phyloP scores from a whole-genome alignment of 2,797 vertebrate genomes.

The Cirrhinus mrigala region DNA sequence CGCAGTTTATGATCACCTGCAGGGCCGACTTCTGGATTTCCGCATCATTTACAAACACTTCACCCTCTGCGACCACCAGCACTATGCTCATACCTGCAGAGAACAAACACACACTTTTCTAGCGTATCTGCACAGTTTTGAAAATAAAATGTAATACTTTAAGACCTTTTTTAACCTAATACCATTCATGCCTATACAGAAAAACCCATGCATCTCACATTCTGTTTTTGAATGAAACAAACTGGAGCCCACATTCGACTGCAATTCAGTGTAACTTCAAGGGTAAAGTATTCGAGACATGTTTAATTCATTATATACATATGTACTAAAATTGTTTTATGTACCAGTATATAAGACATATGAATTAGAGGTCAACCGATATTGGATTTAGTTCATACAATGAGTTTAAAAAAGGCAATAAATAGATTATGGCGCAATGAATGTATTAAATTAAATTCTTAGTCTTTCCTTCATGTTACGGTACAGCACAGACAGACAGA shows the following conservation, averaged over 20 bases:
- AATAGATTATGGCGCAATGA: neutral
- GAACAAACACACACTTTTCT: neutral
- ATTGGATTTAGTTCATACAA: neutral
- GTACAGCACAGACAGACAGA: neutral
- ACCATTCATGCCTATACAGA: no score
- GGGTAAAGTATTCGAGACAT: neutral
- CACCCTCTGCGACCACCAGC: conserved; percentile 96
- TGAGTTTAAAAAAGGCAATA: neutral
- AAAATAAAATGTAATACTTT: neutral
- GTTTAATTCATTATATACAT: neutral
- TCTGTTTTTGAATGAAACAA: neutral
- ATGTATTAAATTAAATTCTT: neutral
- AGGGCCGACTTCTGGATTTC: conserved; percentile 99
- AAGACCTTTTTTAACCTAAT: no score
- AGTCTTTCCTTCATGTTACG: neutral
- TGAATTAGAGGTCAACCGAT: neutral
- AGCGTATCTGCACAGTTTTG: neutral
- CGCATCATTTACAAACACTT: conserved; percentile 97
- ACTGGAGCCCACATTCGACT: neutral
- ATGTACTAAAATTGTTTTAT: no score
- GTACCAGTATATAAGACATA: neutral
- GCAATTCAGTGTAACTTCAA: neutral
- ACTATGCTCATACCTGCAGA: conserved; percentile 94
- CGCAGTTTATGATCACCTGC: conserved; percentile 98
- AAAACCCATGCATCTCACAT: neutral